Evolutionary conservation across 2,888 invertebrate genomes (phyloP), one percentile per base, ranked within the genome.

Genomic region (Mythimna impura): DNA sequence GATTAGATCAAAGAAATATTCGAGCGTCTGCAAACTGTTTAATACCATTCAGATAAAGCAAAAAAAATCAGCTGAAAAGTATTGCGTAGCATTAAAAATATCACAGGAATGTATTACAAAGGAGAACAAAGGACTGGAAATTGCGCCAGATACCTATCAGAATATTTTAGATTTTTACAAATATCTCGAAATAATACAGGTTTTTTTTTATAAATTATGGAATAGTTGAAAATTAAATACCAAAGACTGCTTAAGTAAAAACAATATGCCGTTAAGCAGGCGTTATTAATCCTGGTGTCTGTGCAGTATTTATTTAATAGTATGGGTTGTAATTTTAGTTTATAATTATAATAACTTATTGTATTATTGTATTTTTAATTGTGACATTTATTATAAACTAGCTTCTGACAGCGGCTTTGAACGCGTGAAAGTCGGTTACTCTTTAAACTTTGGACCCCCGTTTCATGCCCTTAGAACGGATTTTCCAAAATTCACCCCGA

Each of bases 21-120:
- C 14, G 7, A 69, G 43, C 7, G 14, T 36, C 17, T 57, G 8
- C 34, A 76, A 65, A 65, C 22, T n/a, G 55, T 64, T 60, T 5
- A 52, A 70, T 40, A 9, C 17, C 9, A 65, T 43, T 66, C 25
- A 57, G 22, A n/a, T 34, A 1, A 70, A 69, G 47, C 22, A n/a
- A 22, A 76, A 12, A 43, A 76, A 8, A 43, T 67, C 14, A 57
- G 20, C 36, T 50, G 22, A 73, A 36, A 73, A 14, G 2, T 40
- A 9, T 54, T 50, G 12, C 36, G 54, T 54, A 36, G n/a, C 40
- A n/a, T 64, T 54, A n/a, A n/a, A 22, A 69, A 60, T 54, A 70
- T 60, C 64, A 47, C 62, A 52, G 22, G 47, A 64, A 76, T 76
- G 54, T 76, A 77, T 60, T 61, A 64, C 54, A 30, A 60, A 60